A percentile compares a stretch with the other conserved stretches of the same genome.
These are phyloP conservation scores for Augochlorella aurata DNA, from an alignment of 2,888 invertebrate species.

Conservation along the genomic window DNA sequence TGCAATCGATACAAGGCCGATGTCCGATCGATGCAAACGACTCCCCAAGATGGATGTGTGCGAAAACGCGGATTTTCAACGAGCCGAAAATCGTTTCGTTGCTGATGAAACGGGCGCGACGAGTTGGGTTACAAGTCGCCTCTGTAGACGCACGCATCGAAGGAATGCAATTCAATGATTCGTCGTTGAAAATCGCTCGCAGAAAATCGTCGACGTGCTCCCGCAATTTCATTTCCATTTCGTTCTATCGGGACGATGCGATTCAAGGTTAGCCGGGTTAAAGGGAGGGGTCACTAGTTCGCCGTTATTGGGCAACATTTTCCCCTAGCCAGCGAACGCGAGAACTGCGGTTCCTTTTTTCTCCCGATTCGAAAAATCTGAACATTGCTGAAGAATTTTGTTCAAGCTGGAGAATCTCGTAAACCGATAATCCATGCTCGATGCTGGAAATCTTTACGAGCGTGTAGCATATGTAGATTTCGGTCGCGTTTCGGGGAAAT, in stretches of 20 bases:
- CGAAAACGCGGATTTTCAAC: neutral
- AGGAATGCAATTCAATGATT: too few relatives aligned
- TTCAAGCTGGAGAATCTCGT: too few relatives aligned
- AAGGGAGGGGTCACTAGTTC: slow-evolving; percentile 52
- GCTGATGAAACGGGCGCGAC: too few relatives aligned
- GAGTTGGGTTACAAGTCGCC: too few relatives aligned
- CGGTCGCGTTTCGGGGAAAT: neutral
- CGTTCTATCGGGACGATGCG: slow-evolving; percentile 27
- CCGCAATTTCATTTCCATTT: neutral
- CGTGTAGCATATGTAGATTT: neutral
- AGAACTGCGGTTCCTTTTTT: neutral
- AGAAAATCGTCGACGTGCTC: neutral
- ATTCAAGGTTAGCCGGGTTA: slow-evolving; percentile 67
- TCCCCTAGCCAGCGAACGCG: neutral
- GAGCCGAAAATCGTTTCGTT: too few relatives aligned
- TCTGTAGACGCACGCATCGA: too few relatives aligned
- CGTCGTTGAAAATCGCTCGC: neutral
- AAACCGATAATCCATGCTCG: too few relatives aligned
- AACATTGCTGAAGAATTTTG: neutral
- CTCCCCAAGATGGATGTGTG: slow-evolving; percentile 30
- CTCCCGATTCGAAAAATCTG: neutral
- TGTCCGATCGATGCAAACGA: slow-evolving; percentile 4
- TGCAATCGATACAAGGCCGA: slow-evolving; percentile 12
- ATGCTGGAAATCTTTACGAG: neutral
- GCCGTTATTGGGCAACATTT: slow-evolving; percentile 34